Percentiles rank a stretch among this genome's conserved stretches.
phyloP scores from a whole-genome alignment of 2,797 vertebrate species.

The Euphonia xanthogaster region DNA sequence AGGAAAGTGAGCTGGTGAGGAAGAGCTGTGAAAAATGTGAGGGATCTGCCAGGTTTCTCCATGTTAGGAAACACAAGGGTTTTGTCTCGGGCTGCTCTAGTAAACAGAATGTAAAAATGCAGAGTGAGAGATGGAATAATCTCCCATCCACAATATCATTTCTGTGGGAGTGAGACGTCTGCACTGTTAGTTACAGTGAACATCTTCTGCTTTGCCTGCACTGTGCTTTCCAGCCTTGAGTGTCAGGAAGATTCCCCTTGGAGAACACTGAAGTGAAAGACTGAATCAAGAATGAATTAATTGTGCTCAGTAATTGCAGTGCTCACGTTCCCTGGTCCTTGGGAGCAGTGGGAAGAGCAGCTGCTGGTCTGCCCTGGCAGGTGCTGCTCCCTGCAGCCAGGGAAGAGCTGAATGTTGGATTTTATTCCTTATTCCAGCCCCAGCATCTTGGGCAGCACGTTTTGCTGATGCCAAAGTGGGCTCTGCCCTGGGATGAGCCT shows the following conservation, averaged over 20 bases:
- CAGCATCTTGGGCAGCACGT: fast-evolving
- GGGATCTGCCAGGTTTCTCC: neutral
- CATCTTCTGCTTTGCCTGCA: conserved; percentile 14
- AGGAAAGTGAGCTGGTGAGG: neutral
- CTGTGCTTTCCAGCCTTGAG: conserved; percentile 37
- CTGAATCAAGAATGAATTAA: conserved; percentile 49
- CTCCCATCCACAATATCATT: conserved; percentile 32
- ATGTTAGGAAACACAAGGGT: conserved; percentile 3
- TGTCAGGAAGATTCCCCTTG: conserved; percentile 27
- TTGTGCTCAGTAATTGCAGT: conserved; percentile 35
- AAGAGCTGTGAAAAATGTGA: neutral
- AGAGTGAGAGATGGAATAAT: conserved; percentile 43
- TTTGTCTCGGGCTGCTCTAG: conserved; percentile 37
- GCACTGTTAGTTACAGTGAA: conserved; percentile 22
- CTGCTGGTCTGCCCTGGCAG: neutral
- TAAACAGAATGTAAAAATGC: conserved; percentile 46
- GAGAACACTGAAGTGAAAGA: conserved; percentile 40
- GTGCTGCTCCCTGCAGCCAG: neutral
- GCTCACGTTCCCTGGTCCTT: neutral
- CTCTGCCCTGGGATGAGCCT: neutral
- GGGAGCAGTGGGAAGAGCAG: neutral
- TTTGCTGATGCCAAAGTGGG: neutral
- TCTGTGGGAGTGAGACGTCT: conserved; percentile 45
- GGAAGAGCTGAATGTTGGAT: neutral
- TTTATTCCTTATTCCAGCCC: neutral